A percentile compares a stretch with the other conserved stretches of the same genome.
phyloP scores from a whole-genome alignment of 2,113 vertebrate species.

The Xyliphius kryptos region DNA sequence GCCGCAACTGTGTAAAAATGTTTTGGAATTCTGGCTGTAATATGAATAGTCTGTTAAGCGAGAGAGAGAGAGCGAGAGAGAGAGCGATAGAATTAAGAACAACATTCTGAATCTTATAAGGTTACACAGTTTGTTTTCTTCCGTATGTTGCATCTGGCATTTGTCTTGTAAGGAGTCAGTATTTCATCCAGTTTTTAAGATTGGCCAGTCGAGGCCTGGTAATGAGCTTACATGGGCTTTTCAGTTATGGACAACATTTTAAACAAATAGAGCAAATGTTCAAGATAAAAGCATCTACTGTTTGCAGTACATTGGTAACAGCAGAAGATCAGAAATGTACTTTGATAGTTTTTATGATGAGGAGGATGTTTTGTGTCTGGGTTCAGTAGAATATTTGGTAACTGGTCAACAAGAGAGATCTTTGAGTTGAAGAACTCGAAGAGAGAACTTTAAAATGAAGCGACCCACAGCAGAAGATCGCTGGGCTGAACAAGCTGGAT shows the following conservation, averaged over 20 bases:
- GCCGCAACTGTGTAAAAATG: constrained; percentile 7
- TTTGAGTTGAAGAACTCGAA: background rate
- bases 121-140: constrained; percentile 11
- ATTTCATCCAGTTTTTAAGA: background rate
- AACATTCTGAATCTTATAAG: constrained; percentile 7
- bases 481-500: too few relatives aligned
- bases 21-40: constrained; percentile 18
- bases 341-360: too few relatives aligned
- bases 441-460: background rate
- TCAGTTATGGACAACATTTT: background rate
- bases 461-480: too few relatives aligned
- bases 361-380: too few relatives aligned
- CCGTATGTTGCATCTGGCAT: background rate
- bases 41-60: too few relatives aligned
- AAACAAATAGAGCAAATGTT: background rate
- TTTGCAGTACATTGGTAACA: too few relatives aligned
- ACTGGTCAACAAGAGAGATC: too few relatives aligned
- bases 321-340: too few relatives aligned
- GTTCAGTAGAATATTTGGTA: too few relatives aligned
- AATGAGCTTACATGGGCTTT: background rate
- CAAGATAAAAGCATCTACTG: too few relatives aligned
- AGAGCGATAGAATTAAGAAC: background rate
- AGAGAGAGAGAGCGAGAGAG: too few relatives aligned
- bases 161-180: background rate
- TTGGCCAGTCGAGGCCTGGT: background rate